Percentiles rank a stretch among this genome's conserved stretches.
phyloP scores from a whole-genome alignment of 1,140 invertebrate genomes.

The Dendroctonus ponderosae region DNA sequence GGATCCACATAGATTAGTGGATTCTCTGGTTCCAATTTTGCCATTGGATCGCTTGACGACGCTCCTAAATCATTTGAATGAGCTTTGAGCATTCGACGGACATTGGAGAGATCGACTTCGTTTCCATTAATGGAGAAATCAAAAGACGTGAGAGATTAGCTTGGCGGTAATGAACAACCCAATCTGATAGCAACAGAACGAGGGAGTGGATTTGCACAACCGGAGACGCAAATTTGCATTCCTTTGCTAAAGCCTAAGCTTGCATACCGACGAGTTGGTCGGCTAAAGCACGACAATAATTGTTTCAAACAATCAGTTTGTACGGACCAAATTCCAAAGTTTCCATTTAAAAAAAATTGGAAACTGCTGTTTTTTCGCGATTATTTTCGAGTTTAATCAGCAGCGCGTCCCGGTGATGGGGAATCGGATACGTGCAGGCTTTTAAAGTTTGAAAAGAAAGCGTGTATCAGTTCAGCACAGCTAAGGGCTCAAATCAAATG shows the following conservation, averaged over 20 bases:
- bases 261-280: too few species aligned
- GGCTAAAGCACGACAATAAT: too few species aligned
- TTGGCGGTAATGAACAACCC: constrained; percentile 14
- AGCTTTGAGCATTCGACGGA: not conserved
- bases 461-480: too few species aligned
- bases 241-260: not conserved
- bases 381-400: too few species aligned
- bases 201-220: constrained; percentile 1
- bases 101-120: constrained; percentile 1
- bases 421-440: too few species aligned
- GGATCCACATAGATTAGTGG: not conserved
- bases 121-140: constrained; percentile 24
- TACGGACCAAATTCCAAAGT: too few species aligned
- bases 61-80: constrained; percentile 15
- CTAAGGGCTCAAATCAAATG: too few species aligned
- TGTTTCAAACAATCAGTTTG: too few species aligned
- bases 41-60: not conserved
- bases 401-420: too few species aligned
- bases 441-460: too few species aligned
- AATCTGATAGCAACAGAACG: constrained; percentile 19
- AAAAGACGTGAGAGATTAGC: constrained; percentile 24
- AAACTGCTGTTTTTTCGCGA: too few species aligned
- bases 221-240: constrained; percentile 5
- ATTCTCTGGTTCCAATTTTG: constrained; percentile 1
- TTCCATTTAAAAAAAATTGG: too few species aligned